Conservation (phyloP, 2,888 invertebrate genomes). For the Himalopsyche tibetana region DNA sequence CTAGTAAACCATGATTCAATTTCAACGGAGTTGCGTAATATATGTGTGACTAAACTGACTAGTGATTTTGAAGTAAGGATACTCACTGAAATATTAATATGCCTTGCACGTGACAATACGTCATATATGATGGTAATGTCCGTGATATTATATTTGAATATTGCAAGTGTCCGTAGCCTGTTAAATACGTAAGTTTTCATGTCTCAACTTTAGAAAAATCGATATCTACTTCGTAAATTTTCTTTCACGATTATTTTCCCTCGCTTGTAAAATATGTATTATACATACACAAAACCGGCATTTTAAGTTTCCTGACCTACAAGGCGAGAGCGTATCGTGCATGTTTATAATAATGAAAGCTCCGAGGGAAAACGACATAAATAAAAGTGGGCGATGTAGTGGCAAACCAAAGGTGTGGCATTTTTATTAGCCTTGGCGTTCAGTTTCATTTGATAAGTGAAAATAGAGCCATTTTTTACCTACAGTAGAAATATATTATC, state of each 20-base stretch:
- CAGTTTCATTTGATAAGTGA: background rate
- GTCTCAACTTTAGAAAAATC: background rate
- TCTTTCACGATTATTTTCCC: slow-evolving; percentile 29
- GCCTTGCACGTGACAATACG: background rate
- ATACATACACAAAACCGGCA: background rate
- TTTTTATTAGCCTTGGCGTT: slow-evolving; percentile 4
- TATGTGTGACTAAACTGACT: too few relatives aligned
- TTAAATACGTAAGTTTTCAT: slow-evolving; percentile 1
- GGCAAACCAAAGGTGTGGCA: background rate
- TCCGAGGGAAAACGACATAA: slow-evolving; percentile 29
- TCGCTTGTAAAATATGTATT: background rate
- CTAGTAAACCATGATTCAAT: too few relatives aligned
- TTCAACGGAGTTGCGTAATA: too few relatives aligned
- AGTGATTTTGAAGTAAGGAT: background rate
- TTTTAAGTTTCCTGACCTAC: slow-evolving; percentile 31
- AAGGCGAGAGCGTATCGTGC: slow-evolving; percentile 28
- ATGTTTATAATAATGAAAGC: slow-evolving; percentile 40
- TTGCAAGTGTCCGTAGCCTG: background rate
- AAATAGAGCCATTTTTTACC: background rate
- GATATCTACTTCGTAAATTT: background rate
- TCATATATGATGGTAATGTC: background rate
- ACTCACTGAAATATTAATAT: background rate
- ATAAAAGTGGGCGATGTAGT: slow-evolving; percentile 26
- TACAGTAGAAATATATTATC: background rate
- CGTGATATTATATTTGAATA: slow-evolving; percentile 19